A percentile compares a stretch with the other conserved stretches of the same genome.
Evolutionary conservation across 92 coral and sea anemone genomes (phyloP).

Genomic region (Plumapathes pennacea): DNA sequence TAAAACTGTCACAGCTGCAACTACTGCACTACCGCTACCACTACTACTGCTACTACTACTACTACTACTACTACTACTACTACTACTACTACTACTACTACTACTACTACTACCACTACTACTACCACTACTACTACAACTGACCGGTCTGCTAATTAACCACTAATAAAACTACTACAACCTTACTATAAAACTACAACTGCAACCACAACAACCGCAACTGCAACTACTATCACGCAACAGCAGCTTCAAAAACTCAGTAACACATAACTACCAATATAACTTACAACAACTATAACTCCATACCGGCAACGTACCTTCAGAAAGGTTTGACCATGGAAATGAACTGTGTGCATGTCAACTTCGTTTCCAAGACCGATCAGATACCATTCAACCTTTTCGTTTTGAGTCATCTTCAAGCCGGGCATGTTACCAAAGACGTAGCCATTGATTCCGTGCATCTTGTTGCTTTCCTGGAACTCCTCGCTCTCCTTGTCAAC

Average conservation of each 20-base stretch:
- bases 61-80: too few relatives aligned
- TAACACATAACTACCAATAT: neutral
- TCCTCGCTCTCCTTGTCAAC: constrained; percentile 53
- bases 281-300: neutral
- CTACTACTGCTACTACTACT: too few relatives aligned
- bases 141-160: too few relatives aligned
- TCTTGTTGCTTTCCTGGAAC: constrained; percentile 83
- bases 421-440: constrained; percentile 76
- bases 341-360: constrained; percentile 84
- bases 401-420: constrained; percentile 56
- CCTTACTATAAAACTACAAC: neutral
- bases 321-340: constrained; percentile 83
- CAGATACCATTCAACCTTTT: constrained; percentile 77
- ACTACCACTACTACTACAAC: too few relatives aligned
- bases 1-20: too few relatives aligned
- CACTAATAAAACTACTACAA: too few relatives aligned
- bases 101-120: too few relatives aligned
- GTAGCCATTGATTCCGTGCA: constrained; percentile 81
- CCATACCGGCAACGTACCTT: constrained; percentile 36
- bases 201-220: neutral
- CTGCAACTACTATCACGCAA: neutral
- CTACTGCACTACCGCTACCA: too few relatives aligned
- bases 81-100: too few relatives aligned
- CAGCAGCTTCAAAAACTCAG: neutral
- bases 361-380: constrained; percentile 75